Evolutionary conservation across 30 jellyfish, hydroid and myxozoan genomes (phyloP).

Genomic region (Aurelia sp.): DNA sequence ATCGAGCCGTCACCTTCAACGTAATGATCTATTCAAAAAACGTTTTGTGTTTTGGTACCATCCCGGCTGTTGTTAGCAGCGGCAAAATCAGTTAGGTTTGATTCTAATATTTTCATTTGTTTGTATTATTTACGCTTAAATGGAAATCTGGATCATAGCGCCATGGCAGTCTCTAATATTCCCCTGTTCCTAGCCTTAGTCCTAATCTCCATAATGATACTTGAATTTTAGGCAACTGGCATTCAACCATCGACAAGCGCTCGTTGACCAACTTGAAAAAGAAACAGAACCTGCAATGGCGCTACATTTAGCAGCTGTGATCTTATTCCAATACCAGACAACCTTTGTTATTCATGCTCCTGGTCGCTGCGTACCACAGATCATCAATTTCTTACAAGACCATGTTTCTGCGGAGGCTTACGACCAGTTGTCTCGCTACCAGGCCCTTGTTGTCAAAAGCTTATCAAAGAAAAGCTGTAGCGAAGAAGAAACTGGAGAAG

Average conservation of each 20-base stretch:
- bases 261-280: slow-evolving; percentile 71
- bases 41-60: too few relatives aligned
- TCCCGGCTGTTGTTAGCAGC: too few relatives aligned
- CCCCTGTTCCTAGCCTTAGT: too few relatives aligned
- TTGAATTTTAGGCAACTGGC: slow-evolving; percentile 67
- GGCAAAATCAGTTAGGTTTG: too few relatives aligned
- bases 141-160: too few relatives aligned
- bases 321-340: slow-evolving; percentile 63
- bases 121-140: too few relatives aligned
- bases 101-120: too few relatives aligned
- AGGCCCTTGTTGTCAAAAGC: slow-evolving; percentile 74
- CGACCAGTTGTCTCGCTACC: slow-evolving; percentile 70
- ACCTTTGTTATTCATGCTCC: slow-evolving; percentile 82
- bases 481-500: slow-evolving; percentile 28
- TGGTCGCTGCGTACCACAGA: slow-evolving; percentile 90
- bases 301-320: slow-evolving; percentile 70
- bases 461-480: slow-evolving; percentile 24
- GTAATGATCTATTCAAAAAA: too few relatives aligned
- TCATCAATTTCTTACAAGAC: slow-evolving; percentile 53
- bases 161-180: too few relatives aligned
- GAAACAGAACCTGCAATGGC: slow-evolving; percentile 97
- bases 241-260: slow-evolving; percentile 89
- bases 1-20: too few relatives aligned
- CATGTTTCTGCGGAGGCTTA: slow-evolving; percentile 55
- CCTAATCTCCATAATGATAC: too few relatives aligned